Evolutionary conservation across 2,888 invertebrate genomes (phyloP), one percentile per base, ranked within the genome.

Genomic region (Microctonus aethiopoides): DNA sequence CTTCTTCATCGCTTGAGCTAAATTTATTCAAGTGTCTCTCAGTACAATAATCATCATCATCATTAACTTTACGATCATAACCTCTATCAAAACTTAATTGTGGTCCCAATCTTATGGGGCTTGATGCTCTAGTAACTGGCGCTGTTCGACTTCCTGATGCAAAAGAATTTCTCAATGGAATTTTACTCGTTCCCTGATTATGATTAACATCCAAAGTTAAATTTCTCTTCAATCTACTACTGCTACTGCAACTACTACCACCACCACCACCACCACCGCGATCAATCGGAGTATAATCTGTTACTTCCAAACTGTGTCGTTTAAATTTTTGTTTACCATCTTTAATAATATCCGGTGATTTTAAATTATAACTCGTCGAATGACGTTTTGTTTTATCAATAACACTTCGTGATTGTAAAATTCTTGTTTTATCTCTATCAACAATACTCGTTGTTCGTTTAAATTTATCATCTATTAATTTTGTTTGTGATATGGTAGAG

Each of bases 181-280:
- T 86, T 70, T 85, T 85, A 69, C 86, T 84, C 24, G 79, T 74
- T 20, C 85, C 86, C 61, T 86, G 86, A 80, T 86, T 86, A 71
- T 86, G 86, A 72, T 86, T 86, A 10, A 86, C 83, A 56, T 86
- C 86, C 56, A 86, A 72, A 10, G 77, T 77, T 11, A 78, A 76
- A 72, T 75, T 78, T 11, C 77, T 71, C 57, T 79, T 78, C 26
- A 73, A 68, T 51, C 76, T 46, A 5, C 16, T 16, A 46, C 46
- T 2, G 16, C 46, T 36, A 36, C 36, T 36, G 36, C 36, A 9
- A 36, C 36, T 46, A 7, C 46, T 20, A 46, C 46, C 9, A 46
- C 16, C 16, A 46, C 46, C 16, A 46, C 46, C 20, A 46, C 46
- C 9, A 46, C 16, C 16, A 46, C 46, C 16, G 46, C 77, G 76